Evolutionary conservation across 2,797 vertebrate genomes (phyloP), one percentile per base, ranked within the genome.

Genomic region (Steatocranus sp.): DNA sequence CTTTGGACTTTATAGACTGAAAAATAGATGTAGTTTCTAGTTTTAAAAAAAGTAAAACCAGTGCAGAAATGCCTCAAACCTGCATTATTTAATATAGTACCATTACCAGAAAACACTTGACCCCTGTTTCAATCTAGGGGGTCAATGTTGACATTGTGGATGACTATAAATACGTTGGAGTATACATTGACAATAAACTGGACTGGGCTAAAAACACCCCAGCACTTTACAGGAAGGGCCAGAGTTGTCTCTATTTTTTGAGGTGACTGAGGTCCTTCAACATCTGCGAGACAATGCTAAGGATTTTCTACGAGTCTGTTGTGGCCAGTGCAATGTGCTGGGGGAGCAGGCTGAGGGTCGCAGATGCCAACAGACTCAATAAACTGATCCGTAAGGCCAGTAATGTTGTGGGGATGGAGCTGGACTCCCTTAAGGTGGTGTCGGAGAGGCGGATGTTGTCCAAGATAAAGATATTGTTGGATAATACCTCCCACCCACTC

Each of bases 371-470:
- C 20, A 14, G 50, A 53, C 20, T 14, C 7, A 8, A 53, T 53
- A 53, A 53, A 53, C 11, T 53, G 11, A 53, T 25, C 11, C 2
- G 2, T 14, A 14, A 14, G 11, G 20, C 50, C 20, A 14, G 11
- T 53, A 53, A 53, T 5, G 4, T 8, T 8, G 50, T 53, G 50
- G 50, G 50, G 50, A 53, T 53, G 50, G 50, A 14, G 20, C 3
- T 53, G 20, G 50, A 53, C 50, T 8, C 20, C 20, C 7, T 53
- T 8, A 53, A 53, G 4, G 20, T 25, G 50, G 50, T 25, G 11
- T 25, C 2, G 0, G 20, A 51, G 11, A 51, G 20, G 20, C 4
- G 1, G 50, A 23, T 51, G 50, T 23, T 51, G 1, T 51, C 49
- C n/a, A 51, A 14, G 11, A 51, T 25, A 51, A 51, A 14, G 20